Conservation (phyloP, 2,113 vertebrate genomes). For the Amphiprion percula region DNA sequence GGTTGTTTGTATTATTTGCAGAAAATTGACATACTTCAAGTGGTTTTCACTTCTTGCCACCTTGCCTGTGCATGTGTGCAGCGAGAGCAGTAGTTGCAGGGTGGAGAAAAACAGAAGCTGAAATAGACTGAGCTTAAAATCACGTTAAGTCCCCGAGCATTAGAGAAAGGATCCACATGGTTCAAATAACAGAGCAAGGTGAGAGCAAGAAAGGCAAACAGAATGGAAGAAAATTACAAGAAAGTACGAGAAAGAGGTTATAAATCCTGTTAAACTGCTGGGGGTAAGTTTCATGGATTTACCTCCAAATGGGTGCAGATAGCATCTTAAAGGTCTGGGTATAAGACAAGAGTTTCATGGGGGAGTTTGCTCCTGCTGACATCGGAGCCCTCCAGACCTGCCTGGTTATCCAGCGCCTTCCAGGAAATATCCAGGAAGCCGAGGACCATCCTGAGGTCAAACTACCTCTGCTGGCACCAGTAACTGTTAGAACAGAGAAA, state of each 20-base stretch:
- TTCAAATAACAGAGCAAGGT: constrained; percentile 42
- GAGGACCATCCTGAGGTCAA: constrained; percentile 58
- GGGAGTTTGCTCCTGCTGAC: constrained; percentile 25
- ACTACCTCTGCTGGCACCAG: constrained; percentile 52
- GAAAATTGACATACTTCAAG: constrained; percentile 63
- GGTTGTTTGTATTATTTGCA: constrained; percentile 40
- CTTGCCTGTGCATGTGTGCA: constrained; percentile 25
- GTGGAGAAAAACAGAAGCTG: constrained; percentile 33
- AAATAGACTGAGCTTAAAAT: constrained; percentile 53
- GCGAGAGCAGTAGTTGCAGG: constrained; percentile 2
- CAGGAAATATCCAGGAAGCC: constrained; percentile 66
- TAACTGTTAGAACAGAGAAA: constrained; percentile 44
- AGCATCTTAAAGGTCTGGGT: constrained; percentile 17
- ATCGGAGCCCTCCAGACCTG: constrained; percentile 28
- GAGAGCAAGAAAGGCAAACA: not conserved
- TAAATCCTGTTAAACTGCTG: constrained; percentile 21
- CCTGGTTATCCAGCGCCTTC: constrained; percentile 49
- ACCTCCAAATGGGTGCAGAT: constrained; percentile 37
- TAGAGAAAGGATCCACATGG: constrained; percentile 28
- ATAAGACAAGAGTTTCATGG: constrained; percentile 34
- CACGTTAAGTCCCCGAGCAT: constrained; percentile 53
- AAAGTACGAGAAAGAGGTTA: constrained; percentile 16
- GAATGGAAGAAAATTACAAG: constrained; percentile 11
- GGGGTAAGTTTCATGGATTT: constrained; percentile 25
- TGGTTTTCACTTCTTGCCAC: constrained; percentile 37